Base-by-base conservation (phyloP, 2,888 invertebrate genomes). In the Nyleta sp. region DNA sequence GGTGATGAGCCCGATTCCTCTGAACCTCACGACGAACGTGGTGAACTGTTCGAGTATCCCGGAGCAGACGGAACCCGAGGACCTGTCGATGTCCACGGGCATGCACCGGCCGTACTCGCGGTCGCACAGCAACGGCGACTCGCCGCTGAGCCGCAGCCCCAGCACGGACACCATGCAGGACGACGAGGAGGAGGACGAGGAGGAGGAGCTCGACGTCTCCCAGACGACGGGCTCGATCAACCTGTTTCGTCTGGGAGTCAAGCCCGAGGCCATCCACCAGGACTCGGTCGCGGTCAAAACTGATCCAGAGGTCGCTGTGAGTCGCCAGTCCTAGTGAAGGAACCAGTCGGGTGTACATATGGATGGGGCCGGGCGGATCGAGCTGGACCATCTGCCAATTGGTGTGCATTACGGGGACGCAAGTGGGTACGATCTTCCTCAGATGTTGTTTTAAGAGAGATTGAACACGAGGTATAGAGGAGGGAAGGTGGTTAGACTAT, bases 41-140 rank as follows among this genome's bases (percentile, higher is more conserved):
- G 53, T 74, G n/a, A 76, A 77, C 20, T n/a, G n/a, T n/a, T n/a
- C n/a, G n/a, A 81, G 84, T 6, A 88, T 94, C 52, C 96, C 97
- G 15, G 96, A 95, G 90, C 97, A 97, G 92, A 97, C 97, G 1
- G 97, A 97, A 90, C 97, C 97, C 6, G 97, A 97, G 89, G 97
- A 97, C 89, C 92, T 97, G 80, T 96, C 96, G 65, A 94, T 97
- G 93, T 93, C 92, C 50, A 92, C 92, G 4, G 92, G 92, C 0
- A 85, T 91, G 81, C 84, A 91, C 81, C 83, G 88, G 60, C 84
- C 86, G 0, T 87, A 86, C 33, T 89, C 89, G 0, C 88, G 88
- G 17, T 92, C 92, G 2, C 92, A 92, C 82, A 92, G 91, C 83
- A 92, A 92, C 74, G 91, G 91, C 0, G 90, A 87, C 57, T 92